Base-by-base conservation (phyloP, 2,888 invertebrate species). In the Leptinotarsa rubiginosa region DNA sequence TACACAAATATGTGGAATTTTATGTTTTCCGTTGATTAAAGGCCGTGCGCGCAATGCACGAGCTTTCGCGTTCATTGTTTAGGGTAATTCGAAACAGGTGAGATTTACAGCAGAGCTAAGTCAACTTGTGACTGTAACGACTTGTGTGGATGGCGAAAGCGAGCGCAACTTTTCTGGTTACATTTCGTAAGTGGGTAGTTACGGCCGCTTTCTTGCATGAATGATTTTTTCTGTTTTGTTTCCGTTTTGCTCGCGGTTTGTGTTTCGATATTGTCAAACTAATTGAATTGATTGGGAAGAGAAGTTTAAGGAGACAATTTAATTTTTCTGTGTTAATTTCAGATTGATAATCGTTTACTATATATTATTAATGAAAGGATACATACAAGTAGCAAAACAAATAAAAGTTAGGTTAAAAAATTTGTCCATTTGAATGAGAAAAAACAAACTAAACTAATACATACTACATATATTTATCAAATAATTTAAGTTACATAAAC, bases 41-140 rank as follows among this genome's bases (percentile, higher is more conserved):
- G 86, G 87, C 87, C 85, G 82, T 87, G 88, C 87, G 88, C 88
- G 88, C 87, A 88, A 88, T 88, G 88, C 88, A 88, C 83, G 85
- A 80, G 86, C 87, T 87, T 85, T 80, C 88, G 88, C 87, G 88
- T 83, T 81, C 83, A 84, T 85, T 83, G 75, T 85, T 41, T 87
- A 87, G 86, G 86, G 86, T 86, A 83, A 65, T 79, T 75, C 81
- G 31, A 64, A 81, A 83, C 88, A 88, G 88, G 88, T 88, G 88
- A 88, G 88, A 88, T 85, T 75, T 65, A 70, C 68, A 75, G 75
- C 73, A 72, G 78, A 77, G 67, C 47, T 73, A 75, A 69, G 59
- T 71, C 50, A 49, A 15, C 13, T 71, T 72, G 70, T 62, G 66
- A 69, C 72, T 70, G 41, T 67, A 54, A 52, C 13, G 68, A 67